phyloP scores from a whole-genome alignment of 2,888 invertebrate genomes.

The Heliconius ethilla region DNA sequence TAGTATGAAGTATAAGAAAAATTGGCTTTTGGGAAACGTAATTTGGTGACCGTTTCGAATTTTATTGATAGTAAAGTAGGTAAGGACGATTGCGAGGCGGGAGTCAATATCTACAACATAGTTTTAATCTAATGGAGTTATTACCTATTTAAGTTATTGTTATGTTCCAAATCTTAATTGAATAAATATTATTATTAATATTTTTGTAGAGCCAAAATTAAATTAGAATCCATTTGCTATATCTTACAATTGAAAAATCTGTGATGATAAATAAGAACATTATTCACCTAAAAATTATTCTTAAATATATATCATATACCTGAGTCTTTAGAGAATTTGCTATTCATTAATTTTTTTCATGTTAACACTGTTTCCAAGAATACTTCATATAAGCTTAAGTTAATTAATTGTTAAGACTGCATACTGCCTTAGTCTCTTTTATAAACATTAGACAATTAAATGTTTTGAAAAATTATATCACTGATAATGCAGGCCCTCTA shows the following conservation, averaged over 20 bases:
- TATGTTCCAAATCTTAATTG: too few relatives aligned
- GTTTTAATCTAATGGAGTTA: too few relatives aligned
- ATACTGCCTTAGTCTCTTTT: not conserved
- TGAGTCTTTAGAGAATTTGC: not conserved
- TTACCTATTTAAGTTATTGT: too few relatives aligned
- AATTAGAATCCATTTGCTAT: not conserved
- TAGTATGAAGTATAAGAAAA: too few relatives aligned
- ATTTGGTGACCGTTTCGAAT: too few relatives aligned
- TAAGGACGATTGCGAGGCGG: too few relatives aligned
- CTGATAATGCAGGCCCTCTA: not conserved
- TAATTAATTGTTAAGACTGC: not conserved
- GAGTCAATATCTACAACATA: too few relatives aligned
- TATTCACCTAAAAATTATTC: not conserved
- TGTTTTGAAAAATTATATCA: not conserved
- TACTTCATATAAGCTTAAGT: not conserved
- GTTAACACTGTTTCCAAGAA: not conserved
- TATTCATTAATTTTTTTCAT: not conserved
- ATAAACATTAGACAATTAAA: not conserved
- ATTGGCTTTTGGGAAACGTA: too few relatives aligned
- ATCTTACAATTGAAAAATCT: not conserved
- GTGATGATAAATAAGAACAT: not conserved
- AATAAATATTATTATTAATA: too few relatives aligned
- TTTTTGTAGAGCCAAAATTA: not conserved
- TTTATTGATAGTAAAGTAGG: too few relatives aligned
- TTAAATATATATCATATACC: too few relatives aligned